Evolutionary conservation across 2,113 vertebrate species (phyloP), one percentile per base, ranked within the genome.

Genomic region (Anas platyrhynchos): DNA sequence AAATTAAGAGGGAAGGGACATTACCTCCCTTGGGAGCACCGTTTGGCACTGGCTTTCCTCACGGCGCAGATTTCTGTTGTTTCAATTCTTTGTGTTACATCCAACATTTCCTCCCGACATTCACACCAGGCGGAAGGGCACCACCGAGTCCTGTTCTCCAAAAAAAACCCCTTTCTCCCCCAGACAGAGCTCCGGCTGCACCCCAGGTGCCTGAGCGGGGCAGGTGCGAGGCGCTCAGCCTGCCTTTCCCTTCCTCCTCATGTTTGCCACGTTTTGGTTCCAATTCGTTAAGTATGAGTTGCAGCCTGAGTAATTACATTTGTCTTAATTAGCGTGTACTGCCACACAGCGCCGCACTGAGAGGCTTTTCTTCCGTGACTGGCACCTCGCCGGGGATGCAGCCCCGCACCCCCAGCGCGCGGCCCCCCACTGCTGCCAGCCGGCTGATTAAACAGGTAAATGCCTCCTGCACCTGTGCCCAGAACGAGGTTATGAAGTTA

Each of bases 311-410:
- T 96, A 96, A 95, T 97, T 96, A 96, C 93, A 96, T 96, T 96
- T 96, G 91, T 96, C 93, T 96, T 93, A 95, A 97, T 97, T 96
- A 97, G 96, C 55, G 95, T 97, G 96, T 94, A 88, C 86, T 94
- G 52, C 95, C 94, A 55, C 92, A 86, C 74, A 46, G 63, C 3
- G 7, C 69, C 31, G 13, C 23, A 52, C 95, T 63, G 66, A 69
- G 83, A 83, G 77, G n/a, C 58, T 81, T 92, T 10, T 76, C 63
- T 66, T 81, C 84, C 68, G 48, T 4, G 8, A 88, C 71, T 85
- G 69, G 87, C 83, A 62, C 75, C 86, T 68, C 4, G 5, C 88
- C 65, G 14, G 3, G 7, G 77, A 58, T 58, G 54, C 58, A 90
- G 92, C 78, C 75, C 88, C 91, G 38, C 18, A 3, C 88, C 90